Conservation (phyloP, 2,113 vertebrate species). For the Serilophus lunatus region DNA sequence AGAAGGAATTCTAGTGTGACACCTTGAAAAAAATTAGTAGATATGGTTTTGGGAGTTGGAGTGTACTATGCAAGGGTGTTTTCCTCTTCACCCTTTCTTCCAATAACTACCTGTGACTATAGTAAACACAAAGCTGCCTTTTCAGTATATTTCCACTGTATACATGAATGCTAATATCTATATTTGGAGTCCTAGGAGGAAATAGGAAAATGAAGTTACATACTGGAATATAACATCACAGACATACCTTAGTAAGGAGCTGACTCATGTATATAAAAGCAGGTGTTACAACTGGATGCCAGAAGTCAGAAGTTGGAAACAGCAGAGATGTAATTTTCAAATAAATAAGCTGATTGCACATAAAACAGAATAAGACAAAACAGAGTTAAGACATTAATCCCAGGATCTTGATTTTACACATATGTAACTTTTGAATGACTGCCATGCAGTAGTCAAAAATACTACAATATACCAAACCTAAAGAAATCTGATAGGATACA, state of each 20-base stretch:
- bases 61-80: background rate
- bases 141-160: background rate
- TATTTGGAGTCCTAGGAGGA: background rate
- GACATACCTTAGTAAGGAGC: constrained; percentile 86
- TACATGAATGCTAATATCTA: background rate
- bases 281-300: constrained; percentile 91
- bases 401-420: background rate
- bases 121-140: background rate
- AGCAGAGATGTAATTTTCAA: constrained; percentile 86
- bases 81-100: background rate
- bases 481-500: background rate
- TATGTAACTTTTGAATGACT: background rate
- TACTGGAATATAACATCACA: background rate
- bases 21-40: background rate
- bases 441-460: background rate
- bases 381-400: background rate
- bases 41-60: background rate
- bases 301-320: constrained; percentile 93
- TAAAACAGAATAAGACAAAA: background rate
- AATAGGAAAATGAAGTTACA: background rate
- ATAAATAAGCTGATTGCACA: constrained; percentile 80
- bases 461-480: background rate
- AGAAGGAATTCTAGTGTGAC: background rate
- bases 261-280: constrained; percentile 88
- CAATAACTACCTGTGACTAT: background rate